phyloP scores from a whole-genome alignment of 1,140 invertebrate species.

The Spodoptera litura region DNA sequence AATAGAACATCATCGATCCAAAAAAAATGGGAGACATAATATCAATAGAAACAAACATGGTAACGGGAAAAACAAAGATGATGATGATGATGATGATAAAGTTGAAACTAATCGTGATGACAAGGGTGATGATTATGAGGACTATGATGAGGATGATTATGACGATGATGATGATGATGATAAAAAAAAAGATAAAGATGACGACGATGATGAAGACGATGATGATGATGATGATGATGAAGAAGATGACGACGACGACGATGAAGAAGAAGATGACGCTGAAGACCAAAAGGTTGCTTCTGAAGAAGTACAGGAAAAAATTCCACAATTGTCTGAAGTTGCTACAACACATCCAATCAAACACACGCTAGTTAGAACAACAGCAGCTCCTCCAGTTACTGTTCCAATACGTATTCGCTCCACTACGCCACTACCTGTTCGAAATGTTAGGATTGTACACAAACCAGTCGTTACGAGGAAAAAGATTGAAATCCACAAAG shows the following conservation, averaged over 20 bases:
- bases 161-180: conserved; percentile 54
- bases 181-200: conserved; percentile 5
- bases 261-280: conserved; percentile 49
- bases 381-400: conserved; percentile 66
- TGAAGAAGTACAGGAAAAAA: conserved; percentile 48
- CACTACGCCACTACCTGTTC: conserved; percentile 23
- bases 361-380: conserved; percentile 67
- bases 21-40: conserved; percentile 14
- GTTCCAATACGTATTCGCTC: conserved; percentile 49
- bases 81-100: conserved; percentile 47
- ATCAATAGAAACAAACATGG: conserved; percentile 39
- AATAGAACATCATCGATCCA: conserved; percentile 29
- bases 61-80: neutral
- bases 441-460: conserved; percentile 52
- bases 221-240: neutral
- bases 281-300: conserved; percentile 34
- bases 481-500: conserved; percentile 80
- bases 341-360: conserved; percentile 72
- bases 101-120: neutral
- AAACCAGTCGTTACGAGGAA: conserved; percentile 71
- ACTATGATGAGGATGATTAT: conserved; percentile 31
- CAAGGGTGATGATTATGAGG: neutral
- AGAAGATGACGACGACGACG: conserved; percentile 35
- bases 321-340: conserved; percentile 39
- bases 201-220: conserved; percentile 11